These are phyloP conservation scores for Kryphioiulus occultus DNA, from an alignment of 2,888 invertebrate genomes.

Conservation along the genomic window DNA sequence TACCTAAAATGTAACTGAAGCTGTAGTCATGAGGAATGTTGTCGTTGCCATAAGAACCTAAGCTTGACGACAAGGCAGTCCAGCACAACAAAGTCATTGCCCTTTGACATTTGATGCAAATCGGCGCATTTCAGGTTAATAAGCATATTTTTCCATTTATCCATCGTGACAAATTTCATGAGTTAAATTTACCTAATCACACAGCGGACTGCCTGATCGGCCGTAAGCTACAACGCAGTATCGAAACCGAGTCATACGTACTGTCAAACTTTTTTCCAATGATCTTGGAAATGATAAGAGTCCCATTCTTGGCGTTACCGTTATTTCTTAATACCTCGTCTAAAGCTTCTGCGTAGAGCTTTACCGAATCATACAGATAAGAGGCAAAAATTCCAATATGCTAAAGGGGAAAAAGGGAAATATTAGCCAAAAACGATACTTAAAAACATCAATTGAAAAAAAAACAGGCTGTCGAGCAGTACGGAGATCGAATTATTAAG, in stretches of 20 bases:
- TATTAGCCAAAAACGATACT: background rate
- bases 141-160: no score
- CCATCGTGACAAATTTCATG: no score
- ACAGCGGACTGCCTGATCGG: background rate
- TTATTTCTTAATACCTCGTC: constrained; percentile 75
- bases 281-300: constrained; percentile 66
- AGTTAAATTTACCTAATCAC: no score
- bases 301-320: constrained; percentile 77
- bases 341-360: constrained; percentile 83
- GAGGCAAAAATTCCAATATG: constrained; percentile 84
- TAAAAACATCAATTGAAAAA: background rate
- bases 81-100: no score
- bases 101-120: no score
- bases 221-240: background rate
- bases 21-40: background rate
- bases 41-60: background rate
- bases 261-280: constrained; percentile 28
- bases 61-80: background rate
- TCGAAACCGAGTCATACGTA: background rate
- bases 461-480: no score
- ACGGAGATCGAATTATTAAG: no score
- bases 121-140: no score
- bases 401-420: constrained; percentile 48
- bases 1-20: constrained; percentile 70
- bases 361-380: constrained; percentile 86